Base-by-base conservation (phyloP, 1,140 invertebrate species). In the Brevipalpus yothersi region DNA sequence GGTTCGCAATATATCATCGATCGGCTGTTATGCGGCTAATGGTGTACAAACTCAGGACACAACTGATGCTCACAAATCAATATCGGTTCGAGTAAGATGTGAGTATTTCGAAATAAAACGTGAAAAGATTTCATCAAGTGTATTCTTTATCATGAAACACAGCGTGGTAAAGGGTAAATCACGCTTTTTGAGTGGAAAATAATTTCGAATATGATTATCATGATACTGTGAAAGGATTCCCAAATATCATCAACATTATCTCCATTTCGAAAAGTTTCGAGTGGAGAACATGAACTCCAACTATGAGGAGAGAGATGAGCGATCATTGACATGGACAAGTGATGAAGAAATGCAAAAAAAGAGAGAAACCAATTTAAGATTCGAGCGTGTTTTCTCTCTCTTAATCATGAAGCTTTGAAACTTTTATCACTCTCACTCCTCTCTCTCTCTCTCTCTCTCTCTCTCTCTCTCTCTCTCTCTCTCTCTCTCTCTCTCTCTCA, bases 51-150 rank as follows among this genome's bases (percentile, higher is more conserved):
- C 12, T 10, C 23, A n/a, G 4, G 19, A n/a, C 17, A 11, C 43
- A 23, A n/a, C 17, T 13, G 17, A 84, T 39, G 53, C 83, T 79
- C 82, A 86, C 69, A 79, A 82, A 7, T 79, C 81, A 0, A 75
- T 78, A 62, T 78, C 78, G 66, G 80, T 86, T 62, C 79, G 78
- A 58, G 83, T 86, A 55, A 83, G 79, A 66, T 81, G 83, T 85
- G 71, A 81, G 82, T 79, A 41, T 19, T 41, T 17, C 19, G 12
- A n/a, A 21, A 49, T 2, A n/a, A 47, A n/a, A 19, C 45, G 31
- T 31, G 31, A 31, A 31, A 31, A 31, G n/a, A 31, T 31, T 31
- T 31, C 5, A 31, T 31, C 31, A 31, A 31, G 31, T 31, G 31
- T 31, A 31, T 31, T 31, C 31, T 31, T 31, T 31, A 31, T 31